Evolutionary conservation across 1,140 invertebrate species (phyloP), one percentile per base, ranked within the genome.

Genomic region (Prorops nasuta): DNA sequence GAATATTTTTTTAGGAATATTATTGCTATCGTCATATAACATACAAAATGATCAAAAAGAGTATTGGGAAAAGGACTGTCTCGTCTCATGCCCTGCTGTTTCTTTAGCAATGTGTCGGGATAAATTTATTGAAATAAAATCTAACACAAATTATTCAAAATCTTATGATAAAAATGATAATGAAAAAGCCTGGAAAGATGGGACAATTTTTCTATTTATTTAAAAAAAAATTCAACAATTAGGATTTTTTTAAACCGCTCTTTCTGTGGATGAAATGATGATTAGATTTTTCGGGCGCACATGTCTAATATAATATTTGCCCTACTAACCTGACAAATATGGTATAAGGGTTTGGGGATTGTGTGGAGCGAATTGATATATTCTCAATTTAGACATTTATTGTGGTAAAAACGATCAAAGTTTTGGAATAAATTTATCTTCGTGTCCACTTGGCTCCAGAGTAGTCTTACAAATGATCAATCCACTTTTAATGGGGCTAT

Each of bases 231-330:
- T 45, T 39, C 41, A 44, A 40, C 42, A 51, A 44, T 51, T 51
- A 44, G 34, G 34, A n/a, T 31, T 44, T 28, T 18, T 48, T 21
- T 22, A 17, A 22, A 39, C 45, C 18, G 45, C 45, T 15, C 21
- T 48, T 14, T 48, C 45, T 16, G 17, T 48, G 6, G 76, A 79
- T 52, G 74, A 79, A 58, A 58, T 55, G 17, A 67, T 75, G 31
- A 55, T 76, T 15, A 35, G 45, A 39, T 78, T 67, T 52, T 68
- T 66, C 55, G 74, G 74, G 8, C 48, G 72, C 2, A 47, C 77
- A 19, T 38, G 37, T 17, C 64, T 73, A 38, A 69, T 69, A 46
- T 71, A 76, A 49, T 77, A 69, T 52, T 62, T 74, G 8, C 64
- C 65, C 18, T 55, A 44, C 17, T 77, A 77, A 47, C 56, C 63